Evolutionary conservation across 2,797 vertebrate genomes (phyloP), one percentile per base, ranked within the genome.

Genomic region (Sebastes nivosus): DNA sequence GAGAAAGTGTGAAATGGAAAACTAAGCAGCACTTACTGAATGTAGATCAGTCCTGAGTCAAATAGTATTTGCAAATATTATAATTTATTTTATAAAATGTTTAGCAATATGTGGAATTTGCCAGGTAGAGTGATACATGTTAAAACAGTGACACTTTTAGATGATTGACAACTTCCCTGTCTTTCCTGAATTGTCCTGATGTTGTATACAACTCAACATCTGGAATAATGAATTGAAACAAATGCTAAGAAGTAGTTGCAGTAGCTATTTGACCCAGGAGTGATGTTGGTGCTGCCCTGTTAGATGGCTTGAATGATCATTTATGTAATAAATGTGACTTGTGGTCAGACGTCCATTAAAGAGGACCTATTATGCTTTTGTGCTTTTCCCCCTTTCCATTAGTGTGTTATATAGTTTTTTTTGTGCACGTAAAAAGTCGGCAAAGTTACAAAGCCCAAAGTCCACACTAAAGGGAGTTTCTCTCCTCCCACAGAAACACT

Each of bases 21-120:
- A 67, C 52, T 18, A 70, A 55, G 78, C 82, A 79, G 54, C 55
- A 84, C 36, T 59, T 75, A 58, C 34, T 76, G 66, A 88, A 85
- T 87, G 81, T 85, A 87, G 77, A 88, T 65, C 72, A 54, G 52
- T 75, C 30, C 46, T 67, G 65, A 78, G 60, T 72, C 67, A 70
- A 67, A 79, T 68, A 22, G 25, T 65, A 11, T 42, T 71, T 66
- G 14, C 42, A 69, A 34, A 78, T 72, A 59, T 29, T 29, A 3
- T 8, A 38, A 57, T 74, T 61, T 24, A 5, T 72, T 79, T 74
- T 25, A 54, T 54, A 16, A 4, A 8, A 22, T 64, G 55, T 42
- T 65, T 25, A 67, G 46, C 55, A 32, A 75, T 27, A 10, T 24
- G 12, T 66, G 12, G 50, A 64, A 55, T 52, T 61, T 70, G 46